These are phyloP conservation scores for Nymphalis urticae DNA, from an alignment of 2,888 invertebrate genomes.

Conservation along the genomic window DNA sequence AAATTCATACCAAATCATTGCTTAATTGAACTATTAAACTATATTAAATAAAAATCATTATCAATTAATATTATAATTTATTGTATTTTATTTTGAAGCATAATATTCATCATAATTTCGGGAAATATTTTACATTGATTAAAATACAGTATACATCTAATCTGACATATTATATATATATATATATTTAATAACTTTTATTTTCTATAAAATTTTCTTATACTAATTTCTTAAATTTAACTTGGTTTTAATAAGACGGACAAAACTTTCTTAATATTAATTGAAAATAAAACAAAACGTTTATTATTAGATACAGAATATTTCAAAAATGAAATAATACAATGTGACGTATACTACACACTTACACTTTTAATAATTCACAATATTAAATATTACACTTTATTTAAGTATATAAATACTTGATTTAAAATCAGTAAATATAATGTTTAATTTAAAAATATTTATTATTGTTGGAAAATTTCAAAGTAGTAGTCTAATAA, in stretches of 20 bases:
- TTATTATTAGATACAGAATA: neutral
- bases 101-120: neutral
- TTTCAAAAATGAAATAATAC: neutral
- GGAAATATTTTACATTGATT: conserved; percentile 5
- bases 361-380: neutral
- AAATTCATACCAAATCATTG: conserved; percentile 59
- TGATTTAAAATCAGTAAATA: neutral
- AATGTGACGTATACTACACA: neutral
- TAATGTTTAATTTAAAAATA: neutral
- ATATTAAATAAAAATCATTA: neutral
- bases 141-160: conserved; percentile 1
- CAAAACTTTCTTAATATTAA: conserved; percentile 1
- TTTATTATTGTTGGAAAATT: neutral
- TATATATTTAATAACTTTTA: conserved; percentile 3
- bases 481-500: neutral
- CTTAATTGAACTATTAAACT: neutral
- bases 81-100: conserved; percentile 7
- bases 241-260: conserved; percentile 6
- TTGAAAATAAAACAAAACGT: neutral
- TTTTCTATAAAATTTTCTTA: conserved; percentile 4
- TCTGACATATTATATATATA: conserved; percentile 8
- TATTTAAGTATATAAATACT: neutral
- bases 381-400: neutral
- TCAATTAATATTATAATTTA: neutral
- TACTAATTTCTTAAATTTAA: neutral